Conservation (phyloP, 2,888 invertebrate genomes). For the Zaprionus lineosus region DNA sequence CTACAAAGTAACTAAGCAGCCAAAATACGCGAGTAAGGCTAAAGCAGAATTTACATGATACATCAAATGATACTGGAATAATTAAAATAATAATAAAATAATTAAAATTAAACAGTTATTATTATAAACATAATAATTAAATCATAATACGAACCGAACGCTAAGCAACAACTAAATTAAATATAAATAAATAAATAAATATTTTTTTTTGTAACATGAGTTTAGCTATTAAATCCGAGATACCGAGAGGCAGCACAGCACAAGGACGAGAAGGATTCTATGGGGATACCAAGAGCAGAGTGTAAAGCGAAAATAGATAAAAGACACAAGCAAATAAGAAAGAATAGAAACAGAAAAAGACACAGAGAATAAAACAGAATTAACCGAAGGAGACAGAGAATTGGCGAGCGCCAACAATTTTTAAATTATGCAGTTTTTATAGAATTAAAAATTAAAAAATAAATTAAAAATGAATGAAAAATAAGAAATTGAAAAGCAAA, state of each 20-base stretch:
- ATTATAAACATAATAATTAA: constrained; percentile 4
- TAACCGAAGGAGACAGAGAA: no score
- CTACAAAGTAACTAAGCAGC: constrained; percentile 53
- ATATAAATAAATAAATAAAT: constrained; percentile 13
- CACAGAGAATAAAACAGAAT: no score
- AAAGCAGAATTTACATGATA: background rate
- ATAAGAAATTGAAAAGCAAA: constrained; percentile 1
- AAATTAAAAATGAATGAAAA: constrained; percentile 25
- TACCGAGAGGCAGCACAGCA: constrained; percentile 22
- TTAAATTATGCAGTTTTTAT: constrained; percentile 71
- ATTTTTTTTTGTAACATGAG: constrained; percentile 43
- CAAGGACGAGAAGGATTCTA: no score
- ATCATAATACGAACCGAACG: no score
- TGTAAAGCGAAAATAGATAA: constrained; percentile 27
- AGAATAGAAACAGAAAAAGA: no score
- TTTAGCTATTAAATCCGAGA: constrained; percentile 52
- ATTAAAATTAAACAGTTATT: constrained; percentile 3
- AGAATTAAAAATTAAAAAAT: constrained; percentile 24
- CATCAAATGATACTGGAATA: background rate
- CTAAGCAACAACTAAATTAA: constrained; percentile 14
- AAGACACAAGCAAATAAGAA: constrained; percentile 4
- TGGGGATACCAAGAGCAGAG: no score
- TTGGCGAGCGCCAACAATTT: constrained; percentile 59
- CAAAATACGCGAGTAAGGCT: constrained; percentile 43
- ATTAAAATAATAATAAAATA: background rate